phyloP scores from a whole-genome alignment of 2,888 invertebrate genomes.

The Tillus elongatus region DNA sequence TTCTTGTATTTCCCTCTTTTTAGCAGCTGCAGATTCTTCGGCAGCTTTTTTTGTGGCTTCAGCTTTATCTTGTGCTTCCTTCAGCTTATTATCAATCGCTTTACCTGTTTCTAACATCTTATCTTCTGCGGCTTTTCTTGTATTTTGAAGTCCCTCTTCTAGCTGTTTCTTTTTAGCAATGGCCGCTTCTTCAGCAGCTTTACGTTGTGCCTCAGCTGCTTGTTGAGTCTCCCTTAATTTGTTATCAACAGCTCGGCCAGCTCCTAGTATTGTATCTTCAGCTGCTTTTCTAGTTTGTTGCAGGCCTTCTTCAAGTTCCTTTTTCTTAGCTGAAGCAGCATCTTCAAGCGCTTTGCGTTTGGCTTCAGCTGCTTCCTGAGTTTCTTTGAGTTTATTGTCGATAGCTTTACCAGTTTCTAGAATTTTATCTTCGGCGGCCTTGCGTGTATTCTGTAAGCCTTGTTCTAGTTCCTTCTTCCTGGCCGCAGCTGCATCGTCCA shows the following conservation, averaged over 20 bases:
- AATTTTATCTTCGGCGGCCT: neutral
- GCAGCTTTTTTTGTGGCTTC: neutral
- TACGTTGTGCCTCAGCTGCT: constrained; percentile 8
- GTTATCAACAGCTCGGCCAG: constrained; percentile 17
- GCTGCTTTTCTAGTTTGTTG: neutral
- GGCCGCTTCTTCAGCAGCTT: constrained; percentile 8
- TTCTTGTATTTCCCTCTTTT: neutral
- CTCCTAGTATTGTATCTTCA: neutral
- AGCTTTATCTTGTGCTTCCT: constrained; percentile 42
- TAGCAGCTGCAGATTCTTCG: neutral
- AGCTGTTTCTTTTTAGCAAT: constrained; percentile 3
- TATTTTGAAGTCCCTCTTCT: too few species aligned
- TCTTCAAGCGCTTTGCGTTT: neutral
- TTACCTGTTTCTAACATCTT: too few species aligned
- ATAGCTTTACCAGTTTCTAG: neutral
- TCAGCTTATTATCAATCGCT: constrained; percentile 22
- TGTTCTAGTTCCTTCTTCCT: constrained; percentile 5
- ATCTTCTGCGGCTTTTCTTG: too few species aligned
- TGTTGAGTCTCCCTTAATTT: constrained; percentile 19
- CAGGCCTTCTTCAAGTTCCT: constrained; percentile 5
- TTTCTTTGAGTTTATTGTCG: neutral
- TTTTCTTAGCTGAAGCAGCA: neutral
- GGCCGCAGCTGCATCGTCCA: neutral
- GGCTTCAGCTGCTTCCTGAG: neutral
- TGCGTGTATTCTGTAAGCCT: neutral